Evolutionary conservation across 2,888 invertebrate genomes (phyloP).

Genomic region (Eilema caniola): DNA sequence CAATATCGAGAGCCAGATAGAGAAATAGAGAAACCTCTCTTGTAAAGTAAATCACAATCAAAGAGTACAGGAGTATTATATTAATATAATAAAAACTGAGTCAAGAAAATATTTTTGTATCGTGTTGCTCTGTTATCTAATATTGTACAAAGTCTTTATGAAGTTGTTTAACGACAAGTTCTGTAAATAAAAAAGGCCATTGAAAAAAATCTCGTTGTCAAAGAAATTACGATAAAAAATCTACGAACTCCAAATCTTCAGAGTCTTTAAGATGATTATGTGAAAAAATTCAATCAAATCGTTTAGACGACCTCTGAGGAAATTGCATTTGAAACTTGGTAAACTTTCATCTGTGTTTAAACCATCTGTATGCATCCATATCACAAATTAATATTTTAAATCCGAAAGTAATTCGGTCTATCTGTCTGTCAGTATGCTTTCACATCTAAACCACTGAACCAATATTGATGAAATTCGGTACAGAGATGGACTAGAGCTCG

Average conservation of each 20-base stretch:
- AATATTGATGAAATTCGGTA: too few species aligned
- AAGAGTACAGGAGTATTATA: too few species aligned
- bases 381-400: too few species aligned
- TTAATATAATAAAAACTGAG: background rate
- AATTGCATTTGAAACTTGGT: slow-evolving; percentile 10
- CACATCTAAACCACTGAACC: too few species aligned
- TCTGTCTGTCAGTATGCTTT: too few species aligned
- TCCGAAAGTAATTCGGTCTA: too few species aligned
- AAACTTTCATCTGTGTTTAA: background rate
- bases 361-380: background rate
- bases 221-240: slow-evolving; percentile 10
- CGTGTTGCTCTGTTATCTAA: background rate
- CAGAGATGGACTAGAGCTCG: too few species aligned
- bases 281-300: background rate
- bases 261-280: slow-evolving; percentile 16
- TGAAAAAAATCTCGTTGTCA: slow-evolving; percentile 5
- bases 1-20: too few species aligned
- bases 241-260: slow-evolving; percentile 5
- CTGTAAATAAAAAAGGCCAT: background rate
- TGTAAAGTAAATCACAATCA: too few species aligned
- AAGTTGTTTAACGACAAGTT: background rate
- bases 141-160: background rate
- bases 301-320: slow-evolving; percentile 4
- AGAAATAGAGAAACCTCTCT: too few species aligned
- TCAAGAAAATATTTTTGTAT: too few species aligned